Evolutionary conservation across 2,888 invertebrate species (phyloP).

Genomic region (Atherix ibis): DNA sequence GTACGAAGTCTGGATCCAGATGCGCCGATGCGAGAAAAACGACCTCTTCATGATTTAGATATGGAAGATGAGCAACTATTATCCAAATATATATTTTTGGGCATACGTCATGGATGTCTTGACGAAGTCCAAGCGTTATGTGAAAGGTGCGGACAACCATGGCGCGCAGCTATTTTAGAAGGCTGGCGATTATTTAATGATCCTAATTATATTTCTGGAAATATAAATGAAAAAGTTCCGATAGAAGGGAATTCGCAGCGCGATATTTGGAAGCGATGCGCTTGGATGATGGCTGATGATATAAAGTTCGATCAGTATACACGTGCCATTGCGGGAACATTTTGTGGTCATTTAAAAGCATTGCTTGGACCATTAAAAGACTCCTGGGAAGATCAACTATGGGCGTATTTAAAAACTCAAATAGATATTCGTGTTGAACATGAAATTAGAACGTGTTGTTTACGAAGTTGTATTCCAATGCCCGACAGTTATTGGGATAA

Average conservation of each 20-base stretch:
- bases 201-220: slow-evolving; percentile 48
- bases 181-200: slow-evolving; percentile 84
- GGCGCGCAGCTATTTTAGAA: slow-evolving; percentile 79
- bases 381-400: slow-evolving; percentile 82
- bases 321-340: slow-evolving; percentile 55
- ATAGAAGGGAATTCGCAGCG: slow-evolving; percentile 71
- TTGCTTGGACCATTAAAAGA: slow-evolving; percentile 55
- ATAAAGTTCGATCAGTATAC: slow-evolving; percentile 39
- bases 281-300: slow-evolving; percentile 43
- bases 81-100: slow-evolving; percentile 41
- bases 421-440: slow-evolving; percentile 75
- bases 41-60: slow-evolving; percentile 71
- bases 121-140: slow-evolving; percentile 73
- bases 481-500: slow-evolving; percentile 54
- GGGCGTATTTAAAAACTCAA: slow-evolving; percentile 71
- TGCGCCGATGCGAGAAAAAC: slow-evolving; percentile 65
- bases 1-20: slow-evolving; percentile 74
- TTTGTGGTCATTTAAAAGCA: slow-evolving; percentile 69
- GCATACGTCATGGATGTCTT: slow-evolving; percentile 73
- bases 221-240: slow-evolving; percentile 30
- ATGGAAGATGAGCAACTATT: slow-evolving; percentile 57
- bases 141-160: slow-evolving; percentile 73
- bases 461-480: slow-evolving; percentile 38
- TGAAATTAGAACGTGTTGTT: slow-evolving; percentile 46
- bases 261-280: slow-evolving; percentile 62